These are phyloP conservation scores for Dicycla oo DNA, from an alignment of 2,888 invertebrate species.

Conservation along the genomic window DNA sequence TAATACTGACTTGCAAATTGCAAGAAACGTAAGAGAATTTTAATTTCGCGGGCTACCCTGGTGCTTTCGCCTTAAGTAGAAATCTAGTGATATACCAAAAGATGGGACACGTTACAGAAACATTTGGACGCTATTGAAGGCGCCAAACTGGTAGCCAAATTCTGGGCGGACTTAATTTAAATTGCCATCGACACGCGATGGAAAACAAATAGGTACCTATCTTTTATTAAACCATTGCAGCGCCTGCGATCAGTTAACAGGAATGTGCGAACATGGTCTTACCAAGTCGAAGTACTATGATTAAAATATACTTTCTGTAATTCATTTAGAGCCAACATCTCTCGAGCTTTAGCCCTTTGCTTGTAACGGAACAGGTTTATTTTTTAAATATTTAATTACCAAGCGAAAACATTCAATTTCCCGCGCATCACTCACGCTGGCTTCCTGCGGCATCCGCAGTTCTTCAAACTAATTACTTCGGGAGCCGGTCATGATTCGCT, in stretches of 20 bases:
- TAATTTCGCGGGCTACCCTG: no score
- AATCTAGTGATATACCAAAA: no score
- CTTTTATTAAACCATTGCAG: constrained; percentile 16
- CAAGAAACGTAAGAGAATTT: no score
- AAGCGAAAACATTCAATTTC: constrained; percentile 61
- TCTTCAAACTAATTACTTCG: constrained; percentile 64
- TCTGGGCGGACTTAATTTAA: background rate
- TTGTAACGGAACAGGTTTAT: constrained; percentile 31
- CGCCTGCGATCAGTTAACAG: background rate
- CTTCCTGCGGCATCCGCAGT: constrained; percentile 55
- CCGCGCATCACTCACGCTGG: constrained; percentile 58
- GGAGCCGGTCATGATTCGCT: constrained; percentile 62
- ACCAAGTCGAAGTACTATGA: constrained; percentile 2
- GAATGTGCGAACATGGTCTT: constrained; percentile 18
- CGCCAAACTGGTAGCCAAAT: background rate
- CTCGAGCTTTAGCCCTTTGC: background rate
- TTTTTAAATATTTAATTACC: constrained; percentile 56
- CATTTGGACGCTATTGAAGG: background rate
- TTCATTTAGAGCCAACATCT: constrained; percentile 17
- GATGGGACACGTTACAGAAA: no score
- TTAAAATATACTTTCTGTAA: constrained; percentile 38
- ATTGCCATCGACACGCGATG: background rate
- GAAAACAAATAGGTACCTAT: background rate
- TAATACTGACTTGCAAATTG: no score
- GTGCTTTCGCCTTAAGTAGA: no score